phyloP scores from a whole-genome alignment of 2,797 vertebrate genomes.

The Tokudaia muenninki region DNA sequence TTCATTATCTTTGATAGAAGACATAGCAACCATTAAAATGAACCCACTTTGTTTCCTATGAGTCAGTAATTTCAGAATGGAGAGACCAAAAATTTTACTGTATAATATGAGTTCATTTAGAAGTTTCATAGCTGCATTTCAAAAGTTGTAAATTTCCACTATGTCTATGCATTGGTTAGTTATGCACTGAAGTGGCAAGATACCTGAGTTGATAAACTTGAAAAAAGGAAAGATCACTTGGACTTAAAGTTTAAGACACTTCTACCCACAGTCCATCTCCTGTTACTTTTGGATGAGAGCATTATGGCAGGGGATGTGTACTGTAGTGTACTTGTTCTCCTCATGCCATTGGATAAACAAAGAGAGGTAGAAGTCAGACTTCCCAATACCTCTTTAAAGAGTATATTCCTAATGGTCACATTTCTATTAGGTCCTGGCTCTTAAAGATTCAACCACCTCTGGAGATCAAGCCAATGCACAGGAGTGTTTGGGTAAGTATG shows the following conservation, averaged over 20 bases:
- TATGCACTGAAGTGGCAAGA: neutral
- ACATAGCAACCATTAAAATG: neutral
- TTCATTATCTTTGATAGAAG: neutral
- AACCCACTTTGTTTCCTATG: neutral
- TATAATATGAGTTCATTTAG: neutral
- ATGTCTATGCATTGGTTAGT: neutral
- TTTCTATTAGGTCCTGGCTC: neutral
- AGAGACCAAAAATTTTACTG: neutral
- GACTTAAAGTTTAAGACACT: neutral
- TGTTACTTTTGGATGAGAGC: neutral
- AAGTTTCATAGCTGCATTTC: neutral
- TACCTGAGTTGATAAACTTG: neutral
- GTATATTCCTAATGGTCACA: neutral
- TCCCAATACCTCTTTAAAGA: neutral
- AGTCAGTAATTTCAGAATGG: neutral
- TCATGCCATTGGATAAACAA: neutral
- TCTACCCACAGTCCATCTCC: neutral
- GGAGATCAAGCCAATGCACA: neutral
- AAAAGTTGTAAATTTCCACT: neutral
- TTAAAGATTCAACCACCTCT: neutral
- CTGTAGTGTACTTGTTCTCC: neutral
- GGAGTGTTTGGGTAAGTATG: fast-evolving
- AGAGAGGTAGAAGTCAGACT: too few relatives aligned
- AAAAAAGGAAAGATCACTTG: neutral
- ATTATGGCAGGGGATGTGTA: neutral